Conservation (phyloP, 2,113 vertebrate species). For the Ranitomeya variabilis region DNA sequence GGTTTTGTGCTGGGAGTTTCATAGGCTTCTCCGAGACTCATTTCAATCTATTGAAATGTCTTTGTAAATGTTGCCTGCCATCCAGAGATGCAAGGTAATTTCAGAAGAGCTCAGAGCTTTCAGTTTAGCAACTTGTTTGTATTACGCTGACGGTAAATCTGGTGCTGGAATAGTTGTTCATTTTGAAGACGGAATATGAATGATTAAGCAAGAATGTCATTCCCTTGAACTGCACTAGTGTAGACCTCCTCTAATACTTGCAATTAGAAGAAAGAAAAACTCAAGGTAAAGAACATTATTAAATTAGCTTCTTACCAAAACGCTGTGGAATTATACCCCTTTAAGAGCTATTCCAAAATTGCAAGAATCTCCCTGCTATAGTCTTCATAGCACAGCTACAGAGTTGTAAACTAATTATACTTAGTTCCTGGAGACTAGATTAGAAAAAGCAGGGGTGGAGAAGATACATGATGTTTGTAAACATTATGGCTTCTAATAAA, state of each 20-base stretch:
- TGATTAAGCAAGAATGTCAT: not conserved
- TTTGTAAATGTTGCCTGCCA: slow-evolving; percentile 36
- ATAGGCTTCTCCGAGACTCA: slow-evolving; percentile 15
- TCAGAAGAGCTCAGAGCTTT: slow-evolving; percentile 6
- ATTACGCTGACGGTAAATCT: slow-evolving; percentile 14
- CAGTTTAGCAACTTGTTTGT: slow-evolving; percentile 25
- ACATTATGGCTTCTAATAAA: not conserved
- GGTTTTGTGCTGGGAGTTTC: slow-evolving; percentile 33
- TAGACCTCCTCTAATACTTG: not conserved
- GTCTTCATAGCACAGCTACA: not conserved
- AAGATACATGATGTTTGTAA: not conserved
- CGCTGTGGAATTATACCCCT: not conserved
- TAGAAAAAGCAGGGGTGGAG: not conserved
- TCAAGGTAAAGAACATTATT: not conserved
- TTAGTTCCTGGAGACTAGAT: not conserved
- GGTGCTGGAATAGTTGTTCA: not conserved
- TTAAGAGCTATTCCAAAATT: not conserved
- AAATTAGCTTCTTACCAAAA: not conserved
- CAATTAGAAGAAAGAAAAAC: not conserved
- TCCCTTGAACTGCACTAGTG: not conserved
- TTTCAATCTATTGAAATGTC: slow-evolving; percentile 47
- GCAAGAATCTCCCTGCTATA: not conserved
- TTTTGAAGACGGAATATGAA: not conserved
- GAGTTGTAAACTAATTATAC: not conserved
- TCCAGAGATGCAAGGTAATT: slow-evolving; percentile 26